Base-by-base conservation (phyloP, 1,140 invertebrate species). In the Macrotrachela quadricornifera region DNA sequence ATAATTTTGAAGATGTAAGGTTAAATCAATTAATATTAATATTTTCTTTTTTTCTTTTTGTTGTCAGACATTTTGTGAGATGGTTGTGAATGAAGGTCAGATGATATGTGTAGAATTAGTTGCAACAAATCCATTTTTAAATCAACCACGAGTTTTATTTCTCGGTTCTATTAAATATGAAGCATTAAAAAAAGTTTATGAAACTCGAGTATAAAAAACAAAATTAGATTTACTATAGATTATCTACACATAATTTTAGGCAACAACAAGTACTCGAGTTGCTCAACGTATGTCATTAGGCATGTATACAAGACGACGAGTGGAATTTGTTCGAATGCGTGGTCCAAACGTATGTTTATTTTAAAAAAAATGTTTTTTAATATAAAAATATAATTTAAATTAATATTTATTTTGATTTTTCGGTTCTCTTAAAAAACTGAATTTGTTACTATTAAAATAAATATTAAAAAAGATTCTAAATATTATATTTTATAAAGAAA, bases 21-120 rank as follows among this genome's bases (percentile, higher is more conserved):
- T 49, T 49, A 2, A 30, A 8, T 30, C 8, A 8, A 30, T 30
- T 8, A 30, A 30, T 30, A 30, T 30, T 30, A 30, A 30, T 30
- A 30, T 30, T 30, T 30, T 30, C 8, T 4, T 30, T 8, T 58
- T 49, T 55, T 51, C 64, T 63, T 36, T 64, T n/a, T n/a, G n/a
- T n/a, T n/a, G n/a, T n/a, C n/a, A 83, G 80, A 79, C 82, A 52
- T 96, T 96, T 76, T 82, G 80, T 72, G 90, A 79, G 61, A 90
- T 78, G 66, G 72, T 92, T 66, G 86, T 96, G 36, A 76, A 86
- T 47, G 90, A 96, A 73, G 87, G 90, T 36, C 91, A 97, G 72
- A 90, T 94, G 81, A 85, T 97, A 30, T 95, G 87, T 72, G 88
- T 96, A 18, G 91, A 97, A 70, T 72, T 97, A 59, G 81, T 92